Evolutionary conservation across 2,797 vertebrate genomes (phyloP).

Genomic region (Eleutherodactylus coqui): DNA sequence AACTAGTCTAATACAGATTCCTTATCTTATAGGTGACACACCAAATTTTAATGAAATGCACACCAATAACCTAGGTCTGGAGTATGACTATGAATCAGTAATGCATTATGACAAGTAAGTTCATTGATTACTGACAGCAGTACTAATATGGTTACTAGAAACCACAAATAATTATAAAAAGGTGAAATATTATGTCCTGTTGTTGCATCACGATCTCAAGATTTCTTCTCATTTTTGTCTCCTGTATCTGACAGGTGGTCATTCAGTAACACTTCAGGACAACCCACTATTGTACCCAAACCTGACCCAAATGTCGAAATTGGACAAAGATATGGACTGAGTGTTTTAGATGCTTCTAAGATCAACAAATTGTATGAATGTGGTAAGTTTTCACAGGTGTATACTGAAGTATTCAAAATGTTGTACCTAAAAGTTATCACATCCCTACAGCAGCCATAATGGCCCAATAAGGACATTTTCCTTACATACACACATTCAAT

Average conservation of each 20-base stretch:
- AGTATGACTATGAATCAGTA: slow-evolving; percentile 81
- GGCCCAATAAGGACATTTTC: neutral
- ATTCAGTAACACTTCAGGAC: slow-evolving; percentile 80
- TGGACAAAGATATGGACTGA: slow-evolving; percentile 85
- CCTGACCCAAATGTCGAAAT: slow-evolving; percentile 82
- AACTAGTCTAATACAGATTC: slow-evolving; percentile 62
- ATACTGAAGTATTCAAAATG: neutral
- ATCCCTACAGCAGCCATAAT: neutral
- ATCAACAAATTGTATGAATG: slow-evolving; percentile 86
- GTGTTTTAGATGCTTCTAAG: slow-evolving; percentile 84
- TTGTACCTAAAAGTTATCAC: neutral
- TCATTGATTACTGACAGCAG: neutral
- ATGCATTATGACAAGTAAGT: slow-evolving; percentile 84
- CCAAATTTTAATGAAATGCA: neutral
- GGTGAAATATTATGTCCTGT: neutral
- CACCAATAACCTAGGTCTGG: slow-evolving; percentile 72
- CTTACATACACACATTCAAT: neutral
- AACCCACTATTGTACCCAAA: slow-evolving; percentile 86
- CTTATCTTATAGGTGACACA: neutral
- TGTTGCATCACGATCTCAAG: neutral
- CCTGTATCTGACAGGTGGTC: slow-evolving; percentile 55
- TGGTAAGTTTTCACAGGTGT: slow-evolving; percentile 68
- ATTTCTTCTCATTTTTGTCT: neutral
- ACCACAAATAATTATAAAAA: neutral
- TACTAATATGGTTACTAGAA: neutral